Evolutionary conservation across 2,113 vertebrate species (phyloP), one percentile per base, ranked within the genome.

Genomic region (Morone saxatilis): DNA sequence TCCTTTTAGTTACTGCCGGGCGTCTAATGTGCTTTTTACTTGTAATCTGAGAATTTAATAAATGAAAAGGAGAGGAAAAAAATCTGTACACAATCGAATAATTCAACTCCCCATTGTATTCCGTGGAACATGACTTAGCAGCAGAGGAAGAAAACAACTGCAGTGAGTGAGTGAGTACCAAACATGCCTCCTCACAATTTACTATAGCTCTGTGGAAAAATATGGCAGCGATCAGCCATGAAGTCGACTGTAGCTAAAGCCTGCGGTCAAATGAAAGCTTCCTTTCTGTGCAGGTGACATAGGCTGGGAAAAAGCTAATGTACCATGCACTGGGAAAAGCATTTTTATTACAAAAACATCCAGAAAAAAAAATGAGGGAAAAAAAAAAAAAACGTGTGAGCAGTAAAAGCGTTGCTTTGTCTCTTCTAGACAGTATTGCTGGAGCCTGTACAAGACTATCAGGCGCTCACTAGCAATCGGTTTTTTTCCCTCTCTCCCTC

Each of bases 381-480:
- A 11, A 50, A 78, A 11, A 50, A 78, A 45, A 54, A 69, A 94
- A 95, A 93, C 89, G 90, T 93, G 65, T 36, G 45, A 59, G 71
- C 69, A 62, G 20, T 91, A 93, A 94, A 95, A 95, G 93, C 79
- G 48, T 75, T 47, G 80, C 94, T 95, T 95, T 95, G 93, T 95
- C 92, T 94, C 87, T 93, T 51, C 50, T 22, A 80, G 75, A 90
- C 73, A 88, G 65, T 78, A 70, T 78, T 60, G 68, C 90, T 95
- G 95, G 93, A 95, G 95, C 92, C 92, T 94, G 94, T 96, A 96
- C 93, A 95, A 96, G 94, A 94, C 93, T 95, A 96, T 96, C 95
- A 96, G 81, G 91, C 91, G 41, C 86, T 92, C 83, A 20, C 85
- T 69, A 82, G 85, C 78, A 85, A 80, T 72, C 59, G 50, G 53